These are phyloP conservation scores for Hypothenemus hampei DNA, from an alignment of 1,140 invertebrate species.

Conservation along the genomic window DNA sequence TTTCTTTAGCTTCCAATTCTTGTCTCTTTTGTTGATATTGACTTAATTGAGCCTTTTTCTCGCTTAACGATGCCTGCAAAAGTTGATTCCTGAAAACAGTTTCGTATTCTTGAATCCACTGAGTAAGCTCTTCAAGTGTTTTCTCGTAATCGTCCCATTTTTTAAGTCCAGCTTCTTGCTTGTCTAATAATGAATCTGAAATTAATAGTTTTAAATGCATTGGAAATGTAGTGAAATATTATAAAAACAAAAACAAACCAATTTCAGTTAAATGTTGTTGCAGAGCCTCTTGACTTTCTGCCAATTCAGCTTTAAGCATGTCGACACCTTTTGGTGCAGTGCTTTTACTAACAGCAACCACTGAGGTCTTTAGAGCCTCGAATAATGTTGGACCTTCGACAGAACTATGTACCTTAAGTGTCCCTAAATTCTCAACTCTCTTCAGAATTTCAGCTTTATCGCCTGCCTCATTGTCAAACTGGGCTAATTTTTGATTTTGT, in stretches of 20 bases:
- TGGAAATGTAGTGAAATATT: no score
- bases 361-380: slow-evolving; percentile 62
- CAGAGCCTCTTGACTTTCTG: slow-evolving; percentile 60
- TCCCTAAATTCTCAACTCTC: slow-evolving; percentile 63
- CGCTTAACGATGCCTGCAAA: slow-evolving; percentile 70
- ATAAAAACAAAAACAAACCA: slow-evolving; percentile 42
- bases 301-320: slow-evolving; percentile 67
- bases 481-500: slow-evolving; percentile 70
- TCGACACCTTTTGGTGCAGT: slow-evolving; percentile 75
- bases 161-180: slow-evolving; percentile 66
- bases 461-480: slow-evolving; percentile 72
- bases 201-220: no score
- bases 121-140: slow-evolving; percentile 68
- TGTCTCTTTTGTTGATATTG: slow-evolving; percentile 70
- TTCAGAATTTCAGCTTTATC: slow-evolving; percentile 75
- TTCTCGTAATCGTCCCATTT: slow-evolving; percentile 87
- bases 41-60: slow-evolving; percentile 75
- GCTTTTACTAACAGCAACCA: slow-evolving; percentile 66
- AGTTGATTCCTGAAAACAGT: slow-evolving; percentile 78
- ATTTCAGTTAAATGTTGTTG: slow-evolving; percentile 62
- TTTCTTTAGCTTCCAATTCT: slow-evolving; percentile 68
- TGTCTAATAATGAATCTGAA: slow-evolving; percentile 56
- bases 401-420: slow-evolving; percentile 65
- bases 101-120: slow-evolving; percentile 83
- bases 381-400: slow-evolving; percentile 68